Percentiles rank a stretch among this genome's conserved stretches.
These are phyloP conservation scores for Reticulitermes speratus DNA, from an alignment of 1,140 invertebrate genomes.

Conservation along the genomic window DNA sequence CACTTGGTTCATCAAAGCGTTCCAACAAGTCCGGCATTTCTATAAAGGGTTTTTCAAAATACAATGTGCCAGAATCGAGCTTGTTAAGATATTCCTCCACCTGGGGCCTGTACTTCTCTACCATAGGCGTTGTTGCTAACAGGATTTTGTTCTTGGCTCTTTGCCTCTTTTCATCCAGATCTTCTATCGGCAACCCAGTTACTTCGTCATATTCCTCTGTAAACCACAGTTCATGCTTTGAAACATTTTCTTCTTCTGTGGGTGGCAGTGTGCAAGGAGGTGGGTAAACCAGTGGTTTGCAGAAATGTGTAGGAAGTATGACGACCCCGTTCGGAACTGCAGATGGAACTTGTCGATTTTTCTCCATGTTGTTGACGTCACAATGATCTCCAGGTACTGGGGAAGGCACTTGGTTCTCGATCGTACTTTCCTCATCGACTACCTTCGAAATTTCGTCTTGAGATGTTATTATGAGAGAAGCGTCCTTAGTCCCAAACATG, in stretches of 20 bases:
- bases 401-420: too few relatives aligned
- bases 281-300: too few relatives aligned
- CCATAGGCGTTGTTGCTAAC: background rate
- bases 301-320: background rate
- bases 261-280: too few relatives aligned
- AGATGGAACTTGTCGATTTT: too few relatives aligned
- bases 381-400: too few relatives aligned
- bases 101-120: background rate
- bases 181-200: background rate
- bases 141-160: background rate
- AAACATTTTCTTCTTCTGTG: background rate
- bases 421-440: too few relatives aligned
- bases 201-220: background rate
- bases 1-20: background rate
- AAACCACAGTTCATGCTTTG: background rate
- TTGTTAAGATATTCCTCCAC: background rate
- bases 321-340: background rate
- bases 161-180: background rate
- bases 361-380: too few relatives aligned
- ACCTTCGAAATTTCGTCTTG: too few relatives aligned
- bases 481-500: background rate
- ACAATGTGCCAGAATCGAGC: too few relatives aligned
- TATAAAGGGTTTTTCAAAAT: too few relatives aligned
- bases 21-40: background rate
- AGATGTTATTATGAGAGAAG: too few relatives aligned